These are phyloP conservation scores for Pachymerium ferrugineum DNA, from an alignment of 2,888 invertebrate genomes.

Conservation along the genomic window DNA sequence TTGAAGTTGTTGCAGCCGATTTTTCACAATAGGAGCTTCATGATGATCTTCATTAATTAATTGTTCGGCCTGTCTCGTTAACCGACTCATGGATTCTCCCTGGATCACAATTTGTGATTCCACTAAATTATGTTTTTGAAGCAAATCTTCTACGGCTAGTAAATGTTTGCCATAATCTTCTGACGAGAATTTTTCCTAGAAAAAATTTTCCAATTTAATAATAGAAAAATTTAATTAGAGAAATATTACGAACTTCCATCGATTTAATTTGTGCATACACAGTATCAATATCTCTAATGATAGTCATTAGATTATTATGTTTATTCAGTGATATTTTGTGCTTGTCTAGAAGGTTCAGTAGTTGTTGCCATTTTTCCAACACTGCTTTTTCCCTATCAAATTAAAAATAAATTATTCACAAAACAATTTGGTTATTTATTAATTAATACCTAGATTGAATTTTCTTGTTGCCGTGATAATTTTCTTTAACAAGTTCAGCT, in stretches of 20 bases:
- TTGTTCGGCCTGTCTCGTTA: constrained; percentile 58
- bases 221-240: not conserved
- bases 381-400: constrained; percentile 68
- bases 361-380: constrained; percentile 75
- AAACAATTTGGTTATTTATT: no score
- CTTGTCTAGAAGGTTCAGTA: constrained; percentile 76
- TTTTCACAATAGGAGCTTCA: constrained; percentile 60
- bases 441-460: constrained; percentile 53
- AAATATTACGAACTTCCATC: constrained; percentile 59
- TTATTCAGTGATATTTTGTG: constrained; percentile 69
- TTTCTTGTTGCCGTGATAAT: constrained; percentile 80
- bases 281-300: constrained; percentile 87
- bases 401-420: not conserved
- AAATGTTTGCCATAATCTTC: constrained; percentile 90
- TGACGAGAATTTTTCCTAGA: constrained; percentile 59
- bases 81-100: constrained; percentile 73
- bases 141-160: constrained; percentile 85
- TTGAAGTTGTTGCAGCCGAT: constrained; percentile 63
- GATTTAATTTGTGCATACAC: constrained; percentile 75
- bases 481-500: constrained; percentile 80
- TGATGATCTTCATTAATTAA: constrained; percentile 56
- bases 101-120: constrained; percentile 85
- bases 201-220: not conserved
- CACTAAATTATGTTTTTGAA: constrained; percentile 88
- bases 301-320: constrained; percentile 77